These are phyloP conservation scores for Sebastes diploproa DNA, from an alignment of 2,797 vertebrate species.

Conservation along the genomic window DNA sequence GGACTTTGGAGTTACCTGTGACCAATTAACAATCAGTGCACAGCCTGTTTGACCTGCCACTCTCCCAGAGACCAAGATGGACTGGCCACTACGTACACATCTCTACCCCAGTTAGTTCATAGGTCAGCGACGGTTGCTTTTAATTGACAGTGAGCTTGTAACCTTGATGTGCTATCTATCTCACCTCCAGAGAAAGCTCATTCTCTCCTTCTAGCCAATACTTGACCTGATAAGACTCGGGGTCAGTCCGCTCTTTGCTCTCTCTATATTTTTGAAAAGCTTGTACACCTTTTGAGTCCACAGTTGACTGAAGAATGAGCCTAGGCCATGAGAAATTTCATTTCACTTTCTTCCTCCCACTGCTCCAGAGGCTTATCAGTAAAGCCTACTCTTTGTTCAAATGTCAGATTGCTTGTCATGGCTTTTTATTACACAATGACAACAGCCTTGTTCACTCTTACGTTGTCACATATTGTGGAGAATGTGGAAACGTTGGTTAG, in stretches of 20 bases:
- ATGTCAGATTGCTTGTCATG: slow-evolving; percentile 39
- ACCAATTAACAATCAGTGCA: slow-evolving; percentile 63
- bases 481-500: slow-evolving; percentile 1
- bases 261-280: slow-evolving; percentile 12
- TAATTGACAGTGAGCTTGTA: neutral
- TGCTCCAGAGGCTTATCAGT: slow-evolving; percentile 35
- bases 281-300: neutral
- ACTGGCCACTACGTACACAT: neutral
- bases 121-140: slow-evolving; percentile 10
- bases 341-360: slow-evolving; percentile 14
- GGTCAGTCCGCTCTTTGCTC: slow-evolving; percentile 1
- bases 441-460: neutral
- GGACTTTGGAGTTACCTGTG: slow-evolving; percentile 46
- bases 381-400: slow-evolving; percentile 36
- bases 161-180: neutral
- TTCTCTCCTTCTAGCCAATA: neutral
- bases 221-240: neutral
- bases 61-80: slow-evolving; percentile 25
- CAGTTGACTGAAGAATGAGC: slow-evolving; percentile 18
- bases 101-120: neutral
- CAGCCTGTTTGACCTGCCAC: slow-evolving; percentile 55
- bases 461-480: neutral
- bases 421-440: slow-evolving; percentile 5
- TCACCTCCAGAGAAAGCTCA: neutral
- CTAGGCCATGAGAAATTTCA: neutral